Conservation (phyloP, 2,797 vertebrate species). For the Pipistrellus kuhlii region DNA sequence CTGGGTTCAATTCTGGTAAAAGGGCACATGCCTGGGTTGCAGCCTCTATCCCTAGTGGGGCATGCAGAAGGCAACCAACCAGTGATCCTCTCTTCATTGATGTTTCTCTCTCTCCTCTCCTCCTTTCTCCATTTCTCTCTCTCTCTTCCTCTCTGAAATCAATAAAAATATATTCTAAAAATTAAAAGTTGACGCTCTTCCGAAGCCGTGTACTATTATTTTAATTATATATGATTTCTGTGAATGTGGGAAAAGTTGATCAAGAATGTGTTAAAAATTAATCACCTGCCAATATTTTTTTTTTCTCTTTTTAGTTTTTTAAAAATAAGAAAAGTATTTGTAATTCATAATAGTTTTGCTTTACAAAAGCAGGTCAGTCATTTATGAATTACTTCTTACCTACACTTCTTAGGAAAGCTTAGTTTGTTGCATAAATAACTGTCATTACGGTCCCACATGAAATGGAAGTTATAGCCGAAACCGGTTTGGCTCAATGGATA, state of each 20-base stretch:
- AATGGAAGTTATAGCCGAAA: neutral
- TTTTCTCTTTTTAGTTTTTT: neutral
- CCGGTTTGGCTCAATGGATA: too few species aligned
- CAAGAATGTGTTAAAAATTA: neutral
- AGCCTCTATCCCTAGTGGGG: too few species aligned
- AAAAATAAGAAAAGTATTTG: neutral
- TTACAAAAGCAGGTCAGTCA: conserved; percentile 4
- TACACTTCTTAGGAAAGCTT: neutral
- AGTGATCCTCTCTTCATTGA: too few species aligned
- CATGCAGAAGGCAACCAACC: too few species aligned
- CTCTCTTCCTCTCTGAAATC: too few species aligned
- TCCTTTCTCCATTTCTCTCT: too few species aligned
- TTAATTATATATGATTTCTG: neutral
- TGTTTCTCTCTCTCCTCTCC: too few species aligned
- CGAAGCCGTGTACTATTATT: neutral
- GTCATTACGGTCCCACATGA: neutral
- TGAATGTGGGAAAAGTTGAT: neutral
- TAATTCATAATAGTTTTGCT: neutral
- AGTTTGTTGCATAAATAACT: neutral
- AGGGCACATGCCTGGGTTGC: too few species aligned
- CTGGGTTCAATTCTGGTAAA: too few species aligned
- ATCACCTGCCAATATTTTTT: conserved; percentile 16
- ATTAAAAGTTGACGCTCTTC: neutral
- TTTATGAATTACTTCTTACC: neutral
- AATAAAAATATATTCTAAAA: too few species aligned